These are phyloP conservation scores for Kobus ellipsiprymnus DNA, from an alignment of 2,113 vertebrate species.

Conservation along the genomic window DNA sequence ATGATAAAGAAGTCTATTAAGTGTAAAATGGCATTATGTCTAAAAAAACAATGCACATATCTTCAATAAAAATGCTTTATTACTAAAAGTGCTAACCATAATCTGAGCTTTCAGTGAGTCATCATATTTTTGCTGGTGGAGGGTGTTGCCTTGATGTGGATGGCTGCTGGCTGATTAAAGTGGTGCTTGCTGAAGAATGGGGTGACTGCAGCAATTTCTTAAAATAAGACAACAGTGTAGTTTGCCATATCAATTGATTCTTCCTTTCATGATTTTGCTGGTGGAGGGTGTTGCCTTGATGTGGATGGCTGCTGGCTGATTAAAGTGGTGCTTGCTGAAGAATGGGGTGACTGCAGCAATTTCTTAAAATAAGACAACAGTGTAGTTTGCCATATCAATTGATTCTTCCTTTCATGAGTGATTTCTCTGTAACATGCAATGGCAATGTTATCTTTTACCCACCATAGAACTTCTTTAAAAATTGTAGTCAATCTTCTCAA, in stretches of 20 bases:
- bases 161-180: not conserved
- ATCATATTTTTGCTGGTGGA: not conserved
- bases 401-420: not conserved
- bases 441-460: not conserved
- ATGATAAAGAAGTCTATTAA: not conserved
- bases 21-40: not conserved
- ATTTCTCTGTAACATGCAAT: not conserved
- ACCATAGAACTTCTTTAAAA: not conserved
- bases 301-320: no score
- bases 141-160: not conserved
- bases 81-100: not conserved
- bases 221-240: not conserved
- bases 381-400: no score
- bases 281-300: no score
- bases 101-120: not conserved
- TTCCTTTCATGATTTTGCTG: no score
- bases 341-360: no score
- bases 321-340: no score
- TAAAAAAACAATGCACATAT: not conserved
- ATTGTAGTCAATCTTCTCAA: not conserved
- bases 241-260: not conserved
- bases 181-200: not conserved
- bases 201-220: not conserved
- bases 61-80: not conserved
- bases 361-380: no score